Conservation (phyloP, 2,113 vertebrate genomes). For the Seriola aureovittata region DNA sequence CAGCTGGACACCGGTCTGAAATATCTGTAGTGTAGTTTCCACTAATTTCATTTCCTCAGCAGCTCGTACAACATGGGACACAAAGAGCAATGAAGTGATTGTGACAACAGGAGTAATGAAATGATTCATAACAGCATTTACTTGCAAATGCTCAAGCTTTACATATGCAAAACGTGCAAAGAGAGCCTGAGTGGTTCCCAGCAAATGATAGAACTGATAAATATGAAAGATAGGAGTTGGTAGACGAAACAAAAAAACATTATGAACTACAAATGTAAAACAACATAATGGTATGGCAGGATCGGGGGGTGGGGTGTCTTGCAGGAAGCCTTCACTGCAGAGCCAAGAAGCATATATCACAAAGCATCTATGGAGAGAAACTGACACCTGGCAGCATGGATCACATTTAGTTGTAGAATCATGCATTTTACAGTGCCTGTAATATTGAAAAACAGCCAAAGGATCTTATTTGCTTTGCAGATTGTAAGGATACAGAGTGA, state of each 20-base stretch:
- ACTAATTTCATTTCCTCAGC: conserved; percentile 29
- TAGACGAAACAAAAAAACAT: conserved; percentile 47
- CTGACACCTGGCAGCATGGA: conserved; percentile 8
- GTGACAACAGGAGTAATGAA: conserved; percentile 41
- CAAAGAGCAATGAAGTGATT: conserved; percentile 28
- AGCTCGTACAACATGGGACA: conserved; percentile 31
- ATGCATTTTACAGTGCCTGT: conserved; percentile 1
- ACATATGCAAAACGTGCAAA: conserved; percentile 46
- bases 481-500: conserved; percentile 23
- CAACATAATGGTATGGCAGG: conserved; percentile 34
- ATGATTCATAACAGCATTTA: conserved; percentile 43
- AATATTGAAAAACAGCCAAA: not conserved
- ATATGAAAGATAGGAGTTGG: conserved; percentile 41
- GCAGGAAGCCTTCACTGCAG: not conserved
- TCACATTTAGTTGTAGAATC: conserved; percentile 4
- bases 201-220: conserved; percentile 47
- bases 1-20: not conserved
- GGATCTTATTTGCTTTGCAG: conserved; percentile 48
- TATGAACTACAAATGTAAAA: conserved; percentile 56
- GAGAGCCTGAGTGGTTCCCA: conserved; percentile 33
- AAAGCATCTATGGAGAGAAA: conserved; percentile 1
- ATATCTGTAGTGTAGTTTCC: not conserved
- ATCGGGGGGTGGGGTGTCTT: conserved; percentile 5
- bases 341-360: conserved; percentile 25
- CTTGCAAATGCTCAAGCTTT: conserved; percentile 39